These are phyloP conservation scores for Periophthalmus modestus DNA, from an alignment of 2,113 vertebrate species.

Conservation along the genomic window DNA sequence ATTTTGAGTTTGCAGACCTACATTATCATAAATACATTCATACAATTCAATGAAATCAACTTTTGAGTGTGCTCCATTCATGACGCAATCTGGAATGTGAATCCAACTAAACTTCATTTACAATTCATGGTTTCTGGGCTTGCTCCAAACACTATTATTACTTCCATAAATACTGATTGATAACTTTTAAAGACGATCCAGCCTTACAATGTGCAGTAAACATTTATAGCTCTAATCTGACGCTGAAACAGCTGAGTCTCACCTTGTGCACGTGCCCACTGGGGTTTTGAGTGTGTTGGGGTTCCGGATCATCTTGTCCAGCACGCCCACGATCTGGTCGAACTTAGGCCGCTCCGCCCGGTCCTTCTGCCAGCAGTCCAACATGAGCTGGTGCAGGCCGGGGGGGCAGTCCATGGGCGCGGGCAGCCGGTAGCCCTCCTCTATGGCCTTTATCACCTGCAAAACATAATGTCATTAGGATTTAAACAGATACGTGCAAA, in stretches of 20 bases:
- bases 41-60: too few species aligned
- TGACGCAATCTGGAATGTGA: too few species aligned
- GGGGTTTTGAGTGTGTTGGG: slow-evolving; percentile 97
- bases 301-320: slow-evolving; percentile 99
- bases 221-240: too few species aligned
- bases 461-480: slow-evolving; percentile 14
- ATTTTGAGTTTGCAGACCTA: too few species aligned
- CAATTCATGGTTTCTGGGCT: too few species aligned
- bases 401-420: slow-evolving; percentile 98
- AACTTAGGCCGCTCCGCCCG: slow-evolving; percentile 97
- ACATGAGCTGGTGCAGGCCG: slow-evolving; percentile 96
- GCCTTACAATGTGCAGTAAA: not conserved
- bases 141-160: too few species aligned
- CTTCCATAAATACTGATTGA: too few species aligned
- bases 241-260: slow-evolving; percentile 43
- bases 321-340: slow-evolving; percentile 96
- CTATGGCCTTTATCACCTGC: slow-evolving; percentile 98
- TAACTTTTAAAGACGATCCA: too few species aligned
- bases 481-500: not conserved
- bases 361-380: slow-evolving; percentile 99
- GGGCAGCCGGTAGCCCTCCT: slow-evolving; percentile 97
- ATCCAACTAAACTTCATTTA: too few species aligned
- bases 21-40: too few species aligned
- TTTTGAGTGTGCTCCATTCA: too few species aligned
- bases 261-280: slow-evolving; percentile 94